Evolutionary conservation across 2,113 vertebrate species (phyloP).

Genomic region (Syrmaticus mikado): DNA sequence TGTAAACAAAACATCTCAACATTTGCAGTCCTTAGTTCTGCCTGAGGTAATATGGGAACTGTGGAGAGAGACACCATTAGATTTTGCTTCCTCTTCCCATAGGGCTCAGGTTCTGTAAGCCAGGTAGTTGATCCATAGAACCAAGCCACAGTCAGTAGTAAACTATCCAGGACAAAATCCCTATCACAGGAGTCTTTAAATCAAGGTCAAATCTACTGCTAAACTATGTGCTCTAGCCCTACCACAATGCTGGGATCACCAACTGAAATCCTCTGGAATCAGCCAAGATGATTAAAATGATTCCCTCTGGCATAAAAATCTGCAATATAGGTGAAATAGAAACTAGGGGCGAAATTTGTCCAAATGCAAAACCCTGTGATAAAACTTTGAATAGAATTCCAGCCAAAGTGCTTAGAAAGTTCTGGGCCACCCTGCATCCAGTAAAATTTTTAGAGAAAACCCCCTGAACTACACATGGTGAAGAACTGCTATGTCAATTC

Average conservation of each 20-base stretch:
- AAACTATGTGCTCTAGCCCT: background rate
- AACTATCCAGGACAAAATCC: background rate
- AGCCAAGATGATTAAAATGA: background rate
- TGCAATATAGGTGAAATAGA: background rate
- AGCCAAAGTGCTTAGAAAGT: background rate
- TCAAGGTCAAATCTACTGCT: background rate
- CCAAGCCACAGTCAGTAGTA: background rate
- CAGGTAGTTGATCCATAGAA: background rate
- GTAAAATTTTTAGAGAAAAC: background rate
- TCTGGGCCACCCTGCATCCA: background rate
- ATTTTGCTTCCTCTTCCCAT: background rate
- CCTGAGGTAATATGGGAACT: background rate
- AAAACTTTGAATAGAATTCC: background rate
- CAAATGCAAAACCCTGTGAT: background rate
- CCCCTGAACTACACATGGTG: background rate
- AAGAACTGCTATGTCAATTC: background rate
- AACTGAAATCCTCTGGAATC: background rate
- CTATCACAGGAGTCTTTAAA: background rate
- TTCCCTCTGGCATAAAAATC: constrained; percentile 3
- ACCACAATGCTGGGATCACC: background rate
- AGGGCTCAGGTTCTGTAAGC: background rate
- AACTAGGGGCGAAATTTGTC: background rate
- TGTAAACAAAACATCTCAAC: background rate
- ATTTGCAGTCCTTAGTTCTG: background rate
- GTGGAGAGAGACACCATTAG: background rate